Percentiles rank a stretch among this genome's conserved stretches.
Evolutionary conservation across 2,113 vertebrate genomes (phyloP).

Genomic region (Pluvianellus socialis): DNA sequence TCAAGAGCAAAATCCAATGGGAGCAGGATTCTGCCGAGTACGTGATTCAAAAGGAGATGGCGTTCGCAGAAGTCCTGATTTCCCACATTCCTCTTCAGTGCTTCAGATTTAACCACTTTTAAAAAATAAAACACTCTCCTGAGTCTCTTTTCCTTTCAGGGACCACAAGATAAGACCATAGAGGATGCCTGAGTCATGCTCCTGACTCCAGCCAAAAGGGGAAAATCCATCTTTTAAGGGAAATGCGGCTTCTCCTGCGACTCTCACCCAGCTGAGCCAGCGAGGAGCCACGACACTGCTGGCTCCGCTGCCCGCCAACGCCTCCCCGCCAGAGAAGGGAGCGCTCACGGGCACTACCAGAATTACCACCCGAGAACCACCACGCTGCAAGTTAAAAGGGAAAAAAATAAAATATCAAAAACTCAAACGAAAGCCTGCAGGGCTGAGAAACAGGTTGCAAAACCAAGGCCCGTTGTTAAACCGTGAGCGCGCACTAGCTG

Average conservation of each 20-base stretch:
- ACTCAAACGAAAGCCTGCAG: not conserved
- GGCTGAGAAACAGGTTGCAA: not conserved
- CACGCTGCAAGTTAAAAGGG: not conserved
- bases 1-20: not conserved
- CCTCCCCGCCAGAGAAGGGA: not conserved
- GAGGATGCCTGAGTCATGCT: not conserved
- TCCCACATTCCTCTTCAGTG: not conserved
- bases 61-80: not conserved
- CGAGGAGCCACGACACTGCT: not conserved
- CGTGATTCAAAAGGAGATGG: not conserved
- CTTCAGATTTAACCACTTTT: not conserved
- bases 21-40: not conserved
- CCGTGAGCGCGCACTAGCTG: accelerated
- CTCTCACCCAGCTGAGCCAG: not conserved
- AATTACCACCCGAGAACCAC: not conserved
- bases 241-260: not conserved
- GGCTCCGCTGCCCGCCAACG: not conserved
- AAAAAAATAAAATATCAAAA: not conserved
- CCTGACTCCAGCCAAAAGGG: not conserved
- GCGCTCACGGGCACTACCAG: accelerated
- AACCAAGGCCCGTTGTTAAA: not conserved
- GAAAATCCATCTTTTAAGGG: not conserved
- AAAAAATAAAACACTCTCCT: not conserved
- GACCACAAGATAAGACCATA: not conserved
- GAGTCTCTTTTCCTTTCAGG: slow-evolving; percentile 25